Evolutionary conservation across 2,797 vertebrate genomes (phyloP).

Genomic region (Muscicapa comitata): DNA sequence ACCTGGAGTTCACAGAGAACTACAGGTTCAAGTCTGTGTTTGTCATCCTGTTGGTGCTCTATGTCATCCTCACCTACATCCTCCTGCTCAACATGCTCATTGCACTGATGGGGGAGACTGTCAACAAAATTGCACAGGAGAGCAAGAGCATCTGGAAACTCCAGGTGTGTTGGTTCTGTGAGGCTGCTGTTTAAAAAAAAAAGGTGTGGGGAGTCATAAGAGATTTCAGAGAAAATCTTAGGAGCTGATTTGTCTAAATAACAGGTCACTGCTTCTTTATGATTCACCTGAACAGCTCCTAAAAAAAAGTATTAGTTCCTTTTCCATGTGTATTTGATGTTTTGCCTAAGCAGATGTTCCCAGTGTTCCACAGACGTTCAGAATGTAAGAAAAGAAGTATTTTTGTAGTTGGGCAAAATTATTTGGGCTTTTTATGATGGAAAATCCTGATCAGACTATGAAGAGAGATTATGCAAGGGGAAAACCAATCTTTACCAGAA

Average conservation of each 20-base stretch:
- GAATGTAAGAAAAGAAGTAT: not conserved
- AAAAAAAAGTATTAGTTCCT: not conserved
- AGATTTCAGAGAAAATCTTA: not conserved
- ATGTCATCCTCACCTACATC: constrained; percentile 95
- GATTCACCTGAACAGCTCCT: not conserved
- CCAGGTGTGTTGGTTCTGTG: constrained; percentile 77
- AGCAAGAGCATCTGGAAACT: constrained; percentile 94
- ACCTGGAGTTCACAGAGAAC: constrained; percentile 89
- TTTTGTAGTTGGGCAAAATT: not conserved
- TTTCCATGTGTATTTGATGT: not conserved
- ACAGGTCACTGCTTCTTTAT: not conserved
- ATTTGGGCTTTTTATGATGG: not conserved
- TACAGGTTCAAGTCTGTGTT: constrained; percentile 86
- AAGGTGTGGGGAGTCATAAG: not conserved
- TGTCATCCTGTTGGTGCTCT: constrained; percentile 86
- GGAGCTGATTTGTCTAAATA: not conserved
- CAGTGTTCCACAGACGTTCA: not conserved
- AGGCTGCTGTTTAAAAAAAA: not conserved
- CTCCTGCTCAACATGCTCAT: constrained; percentile 98
- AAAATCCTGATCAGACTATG: not conserved
- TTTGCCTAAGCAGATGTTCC: not conserved
- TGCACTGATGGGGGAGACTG: constrained; percentile 92
- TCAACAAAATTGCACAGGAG: constrained; percentile 85
- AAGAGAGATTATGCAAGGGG: not conserved
- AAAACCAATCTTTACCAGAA: not conserved